A percentile compares a stretch with the other conserved stretches of the same genome.
These are phyloP conservation scores for Tiliqua scincoides DNA, from an alignment of 2,113 vertebrate species.

Conservation along the genomic window DNA sequence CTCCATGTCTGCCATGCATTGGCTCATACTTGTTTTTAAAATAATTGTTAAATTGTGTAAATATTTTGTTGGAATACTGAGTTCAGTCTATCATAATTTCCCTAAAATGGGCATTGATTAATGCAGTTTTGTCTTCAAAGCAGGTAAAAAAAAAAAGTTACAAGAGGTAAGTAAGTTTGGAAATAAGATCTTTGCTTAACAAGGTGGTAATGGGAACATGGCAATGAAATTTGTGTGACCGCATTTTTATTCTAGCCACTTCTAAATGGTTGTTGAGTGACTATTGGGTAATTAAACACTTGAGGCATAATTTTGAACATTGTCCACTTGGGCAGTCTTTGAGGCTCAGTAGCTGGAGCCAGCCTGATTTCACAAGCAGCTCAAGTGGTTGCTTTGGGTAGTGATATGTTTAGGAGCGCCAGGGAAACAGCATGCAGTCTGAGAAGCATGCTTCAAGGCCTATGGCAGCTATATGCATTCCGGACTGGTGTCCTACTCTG, in stretches of 20 bases:
- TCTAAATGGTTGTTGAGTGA: too few species aligned
- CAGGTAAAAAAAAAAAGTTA: not conserved
- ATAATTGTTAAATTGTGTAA: not conserved
- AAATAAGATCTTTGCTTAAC: not conserved
- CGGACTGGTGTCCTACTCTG: not conserved
- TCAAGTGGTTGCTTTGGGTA: not conserved
- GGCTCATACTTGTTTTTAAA: not conserved
- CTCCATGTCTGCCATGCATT: not conserved
- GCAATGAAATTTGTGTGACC: not conserved
- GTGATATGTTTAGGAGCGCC: not conserved
- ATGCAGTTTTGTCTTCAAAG: not conserved
- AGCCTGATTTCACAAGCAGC: not conserved
- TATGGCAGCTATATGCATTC: not conserved
- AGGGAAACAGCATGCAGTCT: not conserved
- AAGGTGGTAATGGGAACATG: not conserved
- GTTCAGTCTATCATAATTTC: not conserved
- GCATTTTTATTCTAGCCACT: too few species aligned
- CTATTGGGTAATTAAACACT: not conserved
- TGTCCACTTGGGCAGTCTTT: not conserved
- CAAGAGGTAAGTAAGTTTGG: not conserved
- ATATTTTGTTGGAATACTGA: not conserved
- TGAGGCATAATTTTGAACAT: not conserved
- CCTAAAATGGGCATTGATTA: not conserved
- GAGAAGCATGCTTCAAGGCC: not conserved
- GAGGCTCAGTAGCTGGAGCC: not conserved